Evolutionary conservation across 2,113 vertebrate genomes (phyloP), one percentile per base, ranked within the genome.

Genomic region (Chaetodon trifascialis): DNA sequence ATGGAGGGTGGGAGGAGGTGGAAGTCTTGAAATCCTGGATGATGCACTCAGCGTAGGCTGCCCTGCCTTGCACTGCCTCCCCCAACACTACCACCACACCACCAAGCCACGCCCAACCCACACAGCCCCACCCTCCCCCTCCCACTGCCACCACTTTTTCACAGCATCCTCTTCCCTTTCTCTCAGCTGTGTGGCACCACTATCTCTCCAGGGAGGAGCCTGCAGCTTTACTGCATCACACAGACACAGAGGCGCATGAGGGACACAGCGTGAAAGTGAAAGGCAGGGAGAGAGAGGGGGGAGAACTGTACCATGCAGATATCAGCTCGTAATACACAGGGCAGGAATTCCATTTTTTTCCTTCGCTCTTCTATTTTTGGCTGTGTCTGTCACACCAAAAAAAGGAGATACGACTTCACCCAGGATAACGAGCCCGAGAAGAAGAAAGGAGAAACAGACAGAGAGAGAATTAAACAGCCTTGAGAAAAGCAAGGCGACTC

Each of bases 191-290:
- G 88, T 89, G 92, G 83, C 89, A 89, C 89, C 38, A 16, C 88
- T 89, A 84, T 86, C 86, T 92, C 90, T 92, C 81, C 47, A 52
- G 91, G 91, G 93, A 86, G 90, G 92, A 91, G 90, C 85, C 75
- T 89, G 52, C 59, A 56, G 73, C 55, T 42, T 82, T 87, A 80
- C 93, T 89, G 90, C 91, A 91, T 90, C 89, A 86, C 83, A 83
- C 62, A 81, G 67, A 56, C 65, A 75, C 76, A 80, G 65, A 84
- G 81, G 64, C 36, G 52, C 76, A 56, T 16, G 78, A 84, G 78
- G 62, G 72, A 88, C 82, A 82, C 54, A 58, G 68, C 65, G 71
- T 49, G 68, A 82, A 51, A 76, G 84, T 75, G 78, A 83, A 25
- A 69, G 75, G 80, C 52, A 73, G 56, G 62, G 75, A 76, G 74